Evolutionary conservation across 2,888 invertebrate species (phyloP), one percentile per base, ranked within the genome.

Genomic region (Andrena trimmerana): DNA sequence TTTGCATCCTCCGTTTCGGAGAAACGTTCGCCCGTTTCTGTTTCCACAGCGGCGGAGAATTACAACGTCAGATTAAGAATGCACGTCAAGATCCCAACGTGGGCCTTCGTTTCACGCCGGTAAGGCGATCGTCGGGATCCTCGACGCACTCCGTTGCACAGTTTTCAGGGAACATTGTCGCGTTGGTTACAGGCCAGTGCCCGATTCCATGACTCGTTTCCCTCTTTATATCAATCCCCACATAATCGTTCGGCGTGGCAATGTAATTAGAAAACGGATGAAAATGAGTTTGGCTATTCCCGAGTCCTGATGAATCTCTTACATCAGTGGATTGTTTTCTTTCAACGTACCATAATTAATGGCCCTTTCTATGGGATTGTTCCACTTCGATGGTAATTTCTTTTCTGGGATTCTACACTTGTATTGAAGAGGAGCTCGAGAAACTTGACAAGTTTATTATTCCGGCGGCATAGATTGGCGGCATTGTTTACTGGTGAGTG

Each of bases 51-150:
- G 52, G 10, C 20, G 78, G 29, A 20, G 54, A 62, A 62, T 67
- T 72, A 69, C 67, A 78, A 71, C 60, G 71, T 16, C 50, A 65
- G 81, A 65, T 80, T 73, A 73, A 52, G 68, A 73, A 69, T 50
- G 59, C 50, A 72, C 67, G 50, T n/a, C 24, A 29, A 36, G 62
- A 67, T 29, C 16, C 8, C 74, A 31, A 57, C 62, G 36, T 2
- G 10, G 24, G 13, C 29, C 42, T 63, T 68, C 62, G 8, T 77
- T 54, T 33, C 31, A 31, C 10, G 29, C 42, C 24, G n/a, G 42
- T 7, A 54, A 62, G 36, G 77, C 54, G 63, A 78, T 68, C 68
- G 48, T 50, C 57, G 27, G 54, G 48, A 69, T 69, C 36, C 69
- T 8, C 31, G 24, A 57, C 52, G 66, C 78, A 63, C 50, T n/a